A percentile compares a stretch with the other conserved stretches of the same genome.
These are phyloP conservation scores for Trachelus stipa DNA, from an alignment of 2,888 invertebrate species.

Conservation along the genomic window DNA sequence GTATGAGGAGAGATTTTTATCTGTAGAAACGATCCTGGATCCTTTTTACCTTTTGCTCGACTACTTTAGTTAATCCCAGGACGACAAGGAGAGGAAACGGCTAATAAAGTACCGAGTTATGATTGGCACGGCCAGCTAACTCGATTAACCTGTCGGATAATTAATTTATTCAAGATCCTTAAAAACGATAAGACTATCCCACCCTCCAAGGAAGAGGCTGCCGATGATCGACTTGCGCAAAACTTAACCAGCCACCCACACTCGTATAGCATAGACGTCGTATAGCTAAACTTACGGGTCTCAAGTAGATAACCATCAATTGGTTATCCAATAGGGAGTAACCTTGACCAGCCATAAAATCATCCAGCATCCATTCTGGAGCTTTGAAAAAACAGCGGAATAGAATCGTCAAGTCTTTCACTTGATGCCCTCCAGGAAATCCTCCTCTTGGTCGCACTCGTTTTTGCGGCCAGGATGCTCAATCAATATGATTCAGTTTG, in stretches of 20 bases:
- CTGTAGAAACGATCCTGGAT: background rate
- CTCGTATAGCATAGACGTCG: background rate
- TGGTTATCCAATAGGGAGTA: background rate
- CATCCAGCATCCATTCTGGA: background rate
- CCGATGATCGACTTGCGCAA: slow-evolving; percentile 24
- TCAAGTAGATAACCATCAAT: background rate
- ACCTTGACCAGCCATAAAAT: background rate
- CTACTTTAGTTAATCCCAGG: slow-evolving; percentile 6
- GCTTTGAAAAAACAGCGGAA: background rate
- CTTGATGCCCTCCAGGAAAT: background rate
- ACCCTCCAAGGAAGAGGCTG: slow-evolving; percentile 15
- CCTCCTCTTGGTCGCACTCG: slow-evolving; percentile 9
- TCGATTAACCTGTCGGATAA: slow-evolving; percentile 51
- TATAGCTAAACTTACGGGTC: background rate
- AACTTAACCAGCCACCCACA: background rate
- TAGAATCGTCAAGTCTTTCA: background rate
- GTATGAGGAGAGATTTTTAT: background rate
- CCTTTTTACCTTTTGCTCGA: background rate
- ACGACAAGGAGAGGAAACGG: slow-evolving; percentile 19
- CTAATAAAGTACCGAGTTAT: slow-evolving; percentile 37
- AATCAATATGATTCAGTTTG: slow-evolving; percentile 64
- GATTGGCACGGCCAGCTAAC: slow-evolving; percentile 45
- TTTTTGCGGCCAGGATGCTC: slow-evolving; percentile 44
- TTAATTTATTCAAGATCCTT: slow-evolving; percentile 52
- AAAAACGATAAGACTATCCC: slow-evolving; percentile 37